Conservation (phyloP, 2,797 vertebrate genomes). For the Neomorphus geoffroyi region DNA sequence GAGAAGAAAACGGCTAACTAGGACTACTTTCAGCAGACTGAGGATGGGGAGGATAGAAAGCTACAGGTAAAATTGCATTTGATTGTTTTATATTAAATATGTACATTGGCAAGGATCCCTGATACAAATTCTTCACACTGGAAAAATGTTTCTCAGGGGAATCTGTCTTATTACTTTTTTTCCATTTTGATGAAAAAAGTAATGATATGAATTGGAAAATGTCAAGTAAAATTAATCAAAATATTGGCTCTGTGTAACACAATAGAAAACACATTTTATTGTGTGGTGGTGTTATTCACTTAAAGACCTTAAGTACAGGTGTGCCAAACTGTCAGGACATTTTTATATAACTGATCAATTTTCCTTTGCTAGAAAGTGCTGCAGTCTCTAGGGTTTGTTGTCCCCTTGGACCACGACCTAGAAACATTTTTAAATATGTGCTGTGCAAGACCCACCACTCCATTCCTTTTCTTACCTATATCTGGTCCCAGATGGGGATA, state of each 20-base stretch:
- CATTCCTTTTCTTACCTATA: background rate
- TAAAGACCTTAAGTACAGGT: slow-evolving; percentile 44
- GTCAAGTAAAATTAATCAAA: slow-evolving; percentile 56
- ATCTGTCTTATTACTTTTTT: slow-evolving; percentile 52
- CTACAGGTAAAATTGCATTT: background rate
- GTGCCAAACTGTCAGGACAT: background rate
- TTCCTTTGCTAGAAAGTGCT: background rate
- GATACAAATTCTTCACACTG: slow-evolving; percentile 34
- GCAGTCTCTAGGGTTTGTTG: background rate
- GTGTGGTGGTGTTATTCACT: slow-evolving; percentile 12
- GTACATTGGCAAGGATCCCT: background rate
- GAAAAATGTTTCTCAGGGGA: slow-evolving; percentile 48
- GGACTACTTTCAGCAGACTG: background rate
- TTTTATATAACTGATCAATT: background rate
- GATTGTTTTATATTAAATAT: slow-evolving; percentile 5
- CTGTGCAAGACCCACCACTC: background rate
- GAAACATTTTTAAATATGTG: background rate
- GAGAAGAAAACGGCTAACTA: background rate
- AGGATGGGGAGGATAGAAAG: background rate
- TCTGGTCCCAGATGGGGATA: background rate
- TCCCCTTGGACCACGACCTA: background rate
- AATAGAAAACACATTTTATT: slow-evolving; percentile 64
- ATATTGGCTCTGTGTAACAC: background rate
- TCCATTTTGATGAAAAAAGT: slow-evolving; percentile 46
- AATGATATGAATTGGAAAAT: slow-evolving; percentile 63